phyloP scores from a whole-genome alignment of 2,797 vertebrate species.

The Eleutherodactylus coqui region DNA sequence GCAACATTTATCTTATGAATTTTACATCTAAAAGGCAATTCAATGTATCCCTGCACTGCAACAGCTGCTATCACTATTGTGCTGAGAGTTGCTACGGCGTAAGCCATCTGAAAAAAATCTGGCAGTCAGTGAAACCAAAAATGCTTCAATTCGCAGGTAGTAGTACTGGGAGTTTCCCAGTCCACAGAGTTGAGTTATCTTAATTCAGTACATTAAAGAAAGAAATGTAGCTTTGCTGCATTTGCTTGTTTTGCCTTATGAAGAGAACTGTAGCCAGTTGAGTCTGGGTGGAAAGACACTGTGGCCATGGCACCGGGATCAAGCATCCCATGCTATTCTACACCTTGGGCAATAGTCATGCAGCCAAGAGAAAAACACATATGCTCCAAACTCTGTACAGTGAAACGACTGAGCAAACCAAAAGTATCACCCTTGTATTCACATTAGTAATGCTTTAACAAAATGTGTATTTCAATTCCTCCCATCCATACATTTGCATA shows the following conservation, averaged over 20 bases:
- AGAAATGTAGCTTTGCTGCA: neutral
- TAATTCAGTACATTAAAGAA: too few species aligned
- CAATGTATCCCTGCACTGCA: too few species aligned
- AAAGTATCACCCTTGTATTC: neutral
- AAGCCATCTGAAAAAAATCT: too few species aligned
- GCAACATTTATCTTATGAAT: too few species aligned
- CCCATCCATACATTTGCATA: neutral
- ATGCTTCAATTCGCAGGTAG: too few species aligned
- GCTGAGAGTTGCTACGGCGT: too few species aligned
- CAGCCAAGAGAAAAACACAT: neutral
- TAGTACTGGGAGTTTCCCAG: too few species aligned
- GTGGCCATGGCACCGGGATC: too few species aligned
- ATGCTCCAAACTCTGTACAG: neutral
- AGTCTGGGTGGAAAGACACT: neutral
- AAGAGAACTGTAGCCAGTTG: neutral
- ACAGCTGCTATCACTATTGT: too few species aligned
- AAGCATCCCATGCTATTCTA: neutral
- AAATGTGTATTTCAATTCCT: neutral
- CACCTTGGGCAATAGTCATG: neutral
- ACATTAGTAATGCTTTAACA: neutral
- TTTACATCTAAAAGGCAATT: too few species aligned
- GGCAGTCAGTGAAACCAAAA: too few species aligned
- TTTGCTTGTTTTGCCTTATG: neutral
- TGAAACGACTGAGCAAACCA: neutral
- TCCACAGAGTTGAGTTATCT: too few species aligned